phyloP scores from a whole-genome alignment of 2,797 vertebrate species.

The Channallabes apus region DNA sequence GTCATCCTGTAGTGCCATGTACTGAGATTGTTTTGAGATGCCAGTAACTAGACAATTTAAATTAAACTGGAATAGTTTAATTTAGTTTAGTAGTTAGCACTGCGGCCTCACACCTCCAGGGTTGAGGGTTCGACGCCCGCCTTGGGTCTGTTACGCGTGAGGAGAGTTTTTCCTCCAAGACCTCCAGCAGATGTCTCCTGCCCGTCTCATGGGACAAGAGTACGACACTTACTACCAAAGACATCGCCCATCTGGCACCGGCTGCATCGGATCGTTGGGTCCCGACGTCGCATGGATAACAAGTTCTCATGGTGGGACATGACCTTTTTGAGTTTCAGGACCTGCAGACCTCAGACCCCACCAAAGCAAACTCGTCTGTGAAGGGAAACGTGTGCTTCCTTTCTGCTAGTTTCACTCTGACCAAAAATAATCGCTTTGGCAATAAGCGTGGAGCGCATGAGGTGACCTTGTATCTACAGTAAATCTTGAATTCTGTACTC shows the following conservation, averaged over 20 bases:
- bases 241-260: neutral
- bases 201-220: neutral
- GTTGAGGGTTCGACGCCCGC: neutral
- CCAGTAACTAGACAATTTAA: neutral
- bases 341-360: neutral
- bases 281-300: neutral
- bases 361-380: neutral
- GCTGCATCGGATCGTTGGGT: neutral
- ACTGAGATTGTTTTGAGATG: neutral
- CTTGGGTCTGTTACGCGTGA: neutral
- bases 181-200: neutral
- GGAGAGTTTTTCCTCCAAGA: neutral
- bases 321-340: neutral
- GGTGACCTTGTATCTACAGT: neutral
- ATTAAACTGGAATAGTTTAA: no score
- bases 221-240: neutral
- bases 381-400: neutral
- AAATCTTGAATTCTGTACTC: neutral
- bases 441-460: neutral
- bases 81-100: no score
- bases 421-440: neutral
- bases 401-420: neutral
- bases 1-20: neutral
- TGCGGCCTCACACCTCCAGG: neutral
- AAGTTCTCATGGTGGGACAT: neutral